Evolutionary conservation across 2,797 vertebrate genomes (phyloP).

Genomic region (Protosalanx chinensis): DNA sequence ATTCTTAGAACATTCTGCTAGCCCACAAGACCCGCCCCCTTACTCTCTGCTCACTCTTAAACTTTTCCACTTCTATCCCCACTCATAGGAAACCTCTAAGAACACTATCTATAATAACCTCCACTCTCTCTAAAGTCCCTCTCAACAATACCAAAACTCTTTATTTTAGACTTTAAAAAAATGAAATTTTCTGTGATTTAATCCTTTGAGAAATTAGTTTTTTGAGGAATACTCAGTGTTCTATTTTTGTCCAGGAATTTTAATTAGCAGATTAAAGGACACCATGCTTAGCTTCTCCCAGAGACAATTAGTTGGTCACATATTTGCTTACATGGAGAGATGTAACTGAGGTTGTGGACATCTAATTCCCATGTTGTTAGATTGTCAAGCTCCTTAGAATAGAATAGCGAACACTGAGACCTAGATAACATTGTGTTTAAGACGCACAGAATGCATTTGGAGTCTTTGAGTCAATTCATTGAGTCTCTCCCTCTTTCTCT

Average conservation of each 20-base stretch:
- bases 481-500: constrained; percentile 10
- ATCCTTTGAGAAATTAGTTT: constrained; percentile 57
- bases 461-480: too few species aligned
- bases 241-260: constrained; percentile 62
- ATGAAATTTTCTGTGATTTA: constrained; percentile 64
- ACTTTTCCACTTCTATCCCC: constrained; percentile 13
- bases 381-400: neutral
- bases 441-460: too few species aligned
- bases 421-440: too few species aligned
- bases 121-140: constrained; percentile 27
- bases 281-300: constrained; percentile 66
- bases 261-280: constrained; percentile 69
- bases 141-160: constrained; percentile 28
- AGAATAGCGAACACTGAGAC: too few species aligned
- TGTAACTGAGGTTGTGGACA: constrained; percentile 58
- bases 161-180: constrained; percentile 18
- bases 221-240: constrained; percentile 55
- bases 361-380: neutral
- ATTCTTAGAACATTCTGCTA: neutral
- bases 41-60: constrained; percentile 1
- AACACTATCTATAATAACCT: constrained; percentile 13
- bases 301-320: constrained; percentile 49
- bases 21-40: neutral
- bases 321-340: constrained; percentile 53
- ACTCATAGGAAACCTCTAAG: constrained; percentile 18